These are phyloP conservation scores for Hoplodrina blanda DNA, from an alignment of 2,888 invertebrate species.

Conservation along the genomic window DNA sequence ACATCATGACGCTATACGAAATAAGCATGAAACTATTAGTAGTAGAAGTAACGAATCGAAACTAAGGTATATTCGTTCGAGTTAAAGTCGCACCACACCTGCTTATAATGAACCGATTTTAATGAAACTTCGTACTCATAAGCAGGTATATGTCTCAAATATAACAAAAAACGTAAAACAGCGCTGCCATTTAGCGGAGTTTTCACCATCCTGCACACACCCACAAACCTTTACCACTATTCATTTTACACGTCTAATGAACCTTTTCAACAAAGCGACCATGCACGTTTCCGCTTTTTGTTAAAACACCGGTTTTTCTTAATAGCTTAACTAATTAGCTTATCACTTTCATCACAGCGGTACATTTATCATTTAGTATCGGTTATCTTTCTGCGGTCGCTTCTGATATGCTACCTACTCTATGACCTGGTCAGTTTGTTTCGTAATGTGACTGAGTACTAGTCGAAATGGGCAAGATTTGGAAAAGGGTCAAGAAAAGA, in stretches of 20 bases:
- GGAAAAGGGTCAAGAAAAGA: constrained; percentile 75
- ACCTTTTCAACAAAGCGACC: not conserved
- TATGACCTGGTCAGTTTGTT: constrained; percentile 26
- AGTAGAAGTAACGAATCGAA: too few relatives aligned
- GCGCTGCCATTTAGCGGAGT: too few relatives aligned
- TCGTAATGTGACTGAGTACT: constrained; percentile 30
- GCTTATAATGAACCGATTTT: too few relatives aligned
- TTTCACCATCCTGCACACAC: too few relatives aligned
- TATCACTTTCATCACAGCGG: constrained; percentile 41
- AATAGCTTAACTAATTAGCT: constrained; percentile 50
- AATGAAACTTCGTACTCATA: too few relatives aligned
- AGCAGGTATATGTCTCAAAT: too few relatives aligned
- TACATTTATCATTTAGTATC: constrained; percentile 25
- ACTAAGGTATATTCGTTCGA: too few relatives aligned
- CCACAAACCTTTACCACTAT: too few relatives aligned
- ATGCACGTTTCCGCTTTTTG: not conserved
- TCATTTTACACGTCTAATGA: not conserved
- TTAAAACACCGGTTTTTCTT: constrained; percentile 25
- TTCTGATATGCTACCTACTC: constrained; percentile 9
- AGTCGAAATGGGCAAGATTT: constrained; percentile 67
- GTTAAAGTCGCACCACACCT: too few relatives aligned
- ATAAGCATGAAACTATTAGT: too few relatives aligned
- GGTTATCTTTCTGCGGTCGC: constrained; percentile 44
- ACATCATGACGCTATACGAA: too few relatives aligned
- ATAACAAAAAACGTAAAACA: too few relatives aligned